Evolutionary conservation across 2,113 vertebrate species (phyloP).

Genomic region (Oreochromis niloticus): DNA sequence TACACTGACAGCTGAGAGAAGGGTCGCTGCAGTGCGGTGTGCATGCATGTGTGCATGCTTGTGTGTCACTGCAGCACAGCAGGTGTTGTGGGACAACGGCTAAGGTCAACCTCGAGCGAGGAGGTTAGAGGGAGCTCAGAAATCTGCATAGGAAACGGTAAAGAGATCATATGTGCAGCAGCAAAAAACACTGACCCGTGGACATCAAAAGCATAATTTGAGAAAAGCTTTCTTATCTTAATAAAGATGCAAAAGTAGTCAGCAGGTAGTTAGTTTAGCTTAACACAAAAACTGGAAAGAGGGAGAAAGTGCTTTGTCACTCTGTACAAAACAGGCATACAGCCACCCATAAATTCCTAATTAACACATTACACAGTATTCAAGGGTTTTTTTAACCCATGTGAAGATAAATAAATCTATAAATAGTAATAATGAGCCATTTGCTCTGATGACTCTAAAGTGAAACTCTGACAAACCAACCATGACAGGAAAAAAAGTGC

Average conservation of each 20-base stretch:
- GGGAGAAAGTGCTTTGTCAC: background rate
- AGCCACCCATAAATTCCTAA: background rate
- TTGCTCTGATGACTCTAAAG: background rate
- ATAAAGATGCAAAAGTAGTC: background rate
- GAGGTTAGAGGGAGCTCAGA: slow-evolving; percentile 11
- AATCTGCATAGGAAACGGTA: background rate
- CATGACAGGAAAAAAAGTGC: background rate
- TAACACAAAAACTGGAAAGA: background rate
- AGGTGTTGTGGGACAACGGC: slow-evolving; percentile 30
- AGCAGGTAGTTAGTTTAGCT: background rate
- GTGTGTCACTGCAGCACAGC: background rate
- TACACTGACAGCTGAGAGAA: slow-evolving; percentile 42
- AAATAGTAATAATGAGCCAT: background rate
- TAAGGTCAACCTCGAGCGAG: slow-evolving; percentile 19
- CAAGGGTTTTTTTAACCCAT: background rate
- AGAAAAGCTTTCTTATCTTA: background rate
- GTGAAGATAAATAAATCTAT: background rate
- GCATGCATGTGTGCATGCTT: background rate
- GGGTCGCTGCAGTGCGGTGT: background rate
- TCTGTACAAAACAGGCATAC: background rate
- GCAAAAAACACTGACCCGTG: background rate
- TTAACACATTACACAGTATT: background rate
- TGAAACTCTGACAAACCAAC: background rate
- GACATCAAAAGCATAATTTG: background rate
- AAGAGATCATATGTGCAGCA: background rate